These are phyloP conservation scores for Formica selysi DNA, from an alignment of 1,140 invertebrate species.

Conservation along the genomic window DNA sequence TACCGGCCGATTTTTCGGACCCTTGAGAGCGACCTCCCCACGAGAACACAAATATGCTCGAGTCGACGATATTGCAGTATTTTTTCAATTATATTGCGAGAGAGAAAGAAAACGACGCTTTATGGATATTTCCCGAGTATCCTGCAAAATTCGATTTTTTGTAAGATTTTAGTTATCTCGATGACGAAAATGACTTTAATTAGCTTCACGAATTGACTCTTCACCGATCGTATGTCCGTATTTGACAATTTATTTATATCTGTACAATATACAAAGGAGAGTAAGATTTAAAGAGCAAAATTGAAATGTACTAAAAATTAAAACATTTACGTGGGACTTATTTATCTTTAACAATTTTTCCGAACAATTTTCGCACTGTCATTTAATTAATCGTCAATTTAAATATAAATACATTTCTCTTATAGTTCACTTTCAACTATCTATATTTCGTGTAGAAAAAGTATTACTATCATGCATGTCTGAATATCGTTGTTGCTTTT, in stretches of 20 bases:
- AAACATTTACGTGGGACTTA: not conserved
- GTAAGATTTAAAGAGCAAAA: not conserved
- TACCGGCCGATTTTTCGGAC: constrained; percentile 28
- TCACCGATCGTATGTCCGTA: too few species aligned
- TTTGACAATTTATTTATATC: not conserved
- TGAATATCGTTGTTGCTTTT: constrained; percentile 40
- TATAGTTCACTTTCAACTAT: not conserved
- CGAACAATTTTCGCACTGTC: not conserved
- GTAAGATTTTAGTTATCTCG: constrained; percentile 15
- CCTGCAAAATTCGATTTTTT: not conserved
- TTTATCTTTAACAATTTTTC: not conserved
- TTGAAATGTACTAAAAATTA: not conserved
- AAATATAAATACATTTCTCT: not conserved
- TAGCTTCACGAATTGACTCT: not conserved
- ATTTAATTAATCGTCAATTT: not conserved
- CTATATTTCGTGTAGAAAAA: not conserved
- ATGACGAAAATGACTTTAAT: not conserved
- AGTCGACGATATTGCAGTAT: constrained; percentile 3
- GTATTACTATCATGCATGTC: not conserved
- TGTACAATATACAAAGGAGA: not conserved
- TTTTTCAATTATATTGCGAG: not conserved
- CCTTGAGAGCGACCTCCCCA: constrained; percentile 22
- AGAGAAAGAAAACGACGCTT: not conserved
- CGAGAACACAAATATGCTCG: constrained; percentile 8
- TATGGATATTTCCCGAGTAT: not conserved